Conservation (phyloP, 2,113 vertebrate species). For the Corythornis madagascariensis region DNA sequence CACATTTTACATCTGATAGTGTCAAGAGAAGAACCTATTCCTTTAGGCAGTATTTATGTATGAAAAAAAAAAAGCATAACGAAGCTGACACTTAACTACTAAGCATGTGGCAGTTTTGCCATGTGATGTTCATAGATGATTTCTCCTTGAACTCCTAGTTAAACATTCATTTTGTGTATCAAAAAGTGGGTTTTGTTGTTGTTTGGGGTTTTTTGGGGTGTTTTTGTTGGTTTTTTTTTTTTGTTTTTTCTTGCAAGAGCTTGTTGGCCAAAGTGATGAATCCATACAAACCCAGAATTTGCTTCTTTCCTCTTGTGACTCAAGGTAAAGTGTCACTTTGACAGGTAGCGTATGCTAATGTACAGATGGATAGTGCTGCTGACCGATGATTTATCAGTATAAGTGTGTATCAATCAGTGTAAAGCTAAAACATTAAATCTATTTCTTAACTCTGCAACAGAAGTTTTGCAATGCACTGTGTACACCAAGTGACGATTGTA, state of each 20-base stretch:
- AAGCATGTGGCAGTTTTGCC: neutral
- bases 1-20: neutral
- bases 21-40: neutral
- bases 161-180: neutral
- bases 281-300: neutral
- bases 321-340: neutral
- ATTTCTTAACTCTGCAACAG: neutral
- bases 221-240: too few relatives aligned
- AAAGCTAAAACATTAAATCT: neutral
- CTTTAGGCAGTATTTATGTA: neutral
- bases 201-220: too few relatives aligned
- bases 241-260: neutral
- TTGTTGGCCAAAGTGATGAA: neutral
- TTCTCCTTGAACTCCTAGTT: neutral
- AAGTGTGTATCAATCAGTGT: neutral
- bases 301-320: neutral
- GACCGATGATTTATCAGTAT: neutral
- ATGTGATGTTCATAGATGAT: accelerated
- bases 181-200: neutral
- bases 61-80: neutral
- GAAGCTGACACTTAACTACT: neutral
- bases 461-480: neutral
- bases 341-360: neutral
- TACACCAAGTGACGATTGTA: accelerated
- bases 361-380: neutral